phyloP scores from a whole-genome alignment of 2,113 vertebrate species.

The Boulengeromyrus knoepffleri region DNA sequence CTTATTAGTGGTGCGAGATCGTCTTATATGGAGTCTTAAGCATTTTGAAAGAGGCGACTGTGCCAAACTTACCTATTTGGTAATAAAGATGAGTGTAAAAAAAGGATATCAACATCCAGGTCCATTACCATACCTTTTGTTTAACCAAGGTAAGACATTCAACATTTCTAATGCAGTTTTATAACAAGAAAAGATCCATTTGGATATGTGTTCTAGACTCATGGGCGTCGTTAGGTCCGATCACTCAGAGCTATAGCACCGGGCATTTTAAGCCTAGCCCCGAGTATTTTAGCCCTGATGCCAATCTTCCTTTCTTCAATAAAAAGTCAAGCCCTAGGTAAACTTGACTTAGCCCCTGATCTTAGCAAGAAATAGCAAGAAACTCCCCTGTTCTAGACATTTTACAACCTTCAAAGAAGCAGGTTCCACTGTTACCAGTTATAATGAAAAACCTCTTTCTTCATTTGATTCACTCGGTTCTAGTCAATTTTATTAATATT shows the following conservation, averaged over 20 bases:
- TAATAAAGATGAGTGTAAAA: not conserved
- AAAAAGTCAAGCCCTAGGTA: too few relatives aligned
- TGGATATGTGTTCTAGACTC: not conserved
- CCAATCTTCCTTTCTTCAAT: too few relatives aligned
- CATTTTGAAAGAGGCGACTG: not conserved
- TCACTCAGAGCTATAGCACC: too few relatives aligned
- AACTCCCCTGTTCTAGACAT: not conserved
- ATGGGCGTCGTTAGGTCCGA: too few relatives aligned
- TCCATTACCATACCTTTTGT: not conserved
- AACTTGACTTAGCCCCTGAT: too few relatives aligned
- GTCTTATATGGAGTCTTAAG: not conserved
- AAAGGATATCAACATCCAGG: not conserved
- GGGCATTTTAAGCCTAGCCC: too few relatives aligned
- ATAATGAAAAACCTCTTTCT: not conserved
- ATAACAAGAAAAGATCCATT: not conserved
- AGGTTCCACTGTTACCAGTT: not conserved
- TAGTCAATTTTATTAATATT: not conserved
- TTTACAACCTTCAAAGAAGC: not conserved
- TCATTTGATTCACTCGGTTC: not conserved
- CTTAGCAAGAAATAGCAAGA: too few relatives aligned
- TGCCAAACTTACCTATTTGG: not conserved
- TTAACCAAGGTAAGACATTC: not conserved
- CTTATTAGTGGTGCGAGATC: not conserved
- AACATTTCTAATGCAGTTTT: not conserved
- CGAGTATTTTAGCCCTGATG: too few relatives aligned